Base-by-base conservation (phyloP, 2,888 invertebrate genomes). In the Parascotia fuliginaria region DNA sequence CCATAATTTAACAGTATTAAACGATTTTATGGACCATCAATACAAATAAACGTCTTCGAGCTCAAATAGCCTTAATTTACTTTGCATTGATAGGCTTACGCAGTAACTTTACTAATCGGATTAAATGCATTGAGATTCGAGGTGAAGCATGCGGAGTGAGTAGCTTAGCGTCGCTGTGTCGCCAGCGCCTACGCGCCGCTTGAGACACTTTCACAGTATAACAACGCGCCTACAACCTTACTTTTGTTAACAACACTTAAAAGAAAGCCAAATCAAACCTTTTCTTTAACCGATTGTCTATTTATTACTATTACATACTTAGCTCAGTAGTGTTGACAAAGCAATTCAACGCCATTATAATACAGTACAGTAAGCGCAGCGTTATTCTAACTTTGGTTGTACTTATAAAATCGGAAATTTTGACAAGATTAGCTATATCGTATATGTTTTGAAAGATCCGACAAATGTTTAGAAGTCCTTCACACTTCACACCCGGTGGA, bases 171-270 rank as follows among this genome's bases (percentile, higher is more conserved):
- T 79, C 73, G 70, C 42, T 61, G 72, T 69, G 69, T 79, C 73
- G 70, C 42, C 40, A 42, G 77, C 85, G 79, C 88, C 87, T 77
- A 88, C 89, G 81, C 87, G 76, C 46, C 42, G 60, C 61, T 73
- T 75, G 79, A 82, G 83, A 84, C 81, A 81, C 89, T 87, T 88
- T 89, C 88, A 76, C 83, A 77, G 77, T 58, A 55, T 70, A 74
- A 79, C 74, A 75, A 74, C 74, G 80, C 87, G 82, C 85, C 86
- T 83, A 87, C 85, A 79, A 77, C 70, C 77, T 77, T 74, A 70
- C 78, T 73, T 81, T 84, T 74, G 75, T 79, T 81, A 78, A 80
- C 81, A 82, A 81, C 77, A 75, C 68, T 77, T 70, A 70, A 75
- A 72, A 77, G 59, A 62, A 65, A 59, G 59, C 74, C 76, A 76